A percentile compares a stretch with the other conserved stretches of the same genome.
These are phyloP conservation scores for Chirona hameri DNA, from an alignment of 2,888 invertebrate genomes.

Conservation along the genomic window DNA sequence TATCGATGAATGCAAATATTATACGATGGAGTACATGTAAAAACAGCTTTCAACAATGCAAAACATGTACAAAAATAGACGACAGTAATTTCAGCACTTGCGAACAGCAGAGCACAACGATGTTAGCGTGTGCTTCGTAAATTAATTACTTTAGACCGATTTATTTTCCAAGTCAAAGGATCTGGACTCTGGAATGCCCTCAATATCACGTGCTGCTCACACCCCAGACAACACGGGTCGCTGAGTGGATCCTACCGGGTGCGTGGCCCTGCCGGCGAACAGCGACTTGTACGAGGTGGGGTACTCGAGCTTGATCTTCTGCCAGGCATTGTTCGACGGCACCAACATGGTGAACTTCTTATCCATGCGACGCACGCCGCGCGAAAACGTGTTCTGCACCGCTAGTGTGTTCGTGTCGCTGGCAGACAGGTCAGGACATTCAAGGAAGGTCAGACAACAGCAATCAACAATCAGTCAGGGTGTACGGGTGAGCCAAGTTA, in stretches of 20 bases:
- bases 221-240: too few relatives aligned
- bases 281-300: slow-evolving; percentile 81
- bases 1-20: too few relatives aligned
- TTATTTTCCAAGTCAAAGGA: not conserved
- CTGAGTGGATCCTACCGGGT: slow-evolving; percentile 59
- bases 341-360: slow-evolving; percentile 87
- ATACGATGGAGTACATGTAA: too few relatives aligned
- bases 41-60: too few relatives aligned
- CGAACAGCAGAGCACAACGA: too few relatives aligned
- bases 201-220: too few relatives aligned
- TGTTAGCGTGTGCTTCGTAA: too few relatives aligned
- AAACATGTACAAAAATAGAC: too few relatives aligned
- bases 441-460: not conserved
- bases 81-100: too few relatives aligned
- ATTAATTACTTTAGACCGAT: not conserved
- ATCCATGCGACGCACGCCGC: slow-evolving; percentile 67
- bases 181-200: too few relatives aligned
- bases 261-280: slow-evolving; percentile 72
- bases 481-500: too few relatives aligned
- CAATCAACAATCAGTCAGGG: not conserved
- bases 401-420: slow-evolving; percentile 77
- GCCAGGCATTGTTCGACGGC: slow-evolving; percentile 86
- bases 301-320: slow-evolving; percentile 64
- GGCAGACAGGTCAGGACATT: slow-evolving; percentile 43
- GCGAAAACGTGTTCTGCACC: slow-evolving; percentile 69